A percentile compares a stretch with the other conserved stretches of the same genome.
Conservation (phyloP, 2,797 vertebrate genomes). For the Tamandua tetradactyla region DNA sequence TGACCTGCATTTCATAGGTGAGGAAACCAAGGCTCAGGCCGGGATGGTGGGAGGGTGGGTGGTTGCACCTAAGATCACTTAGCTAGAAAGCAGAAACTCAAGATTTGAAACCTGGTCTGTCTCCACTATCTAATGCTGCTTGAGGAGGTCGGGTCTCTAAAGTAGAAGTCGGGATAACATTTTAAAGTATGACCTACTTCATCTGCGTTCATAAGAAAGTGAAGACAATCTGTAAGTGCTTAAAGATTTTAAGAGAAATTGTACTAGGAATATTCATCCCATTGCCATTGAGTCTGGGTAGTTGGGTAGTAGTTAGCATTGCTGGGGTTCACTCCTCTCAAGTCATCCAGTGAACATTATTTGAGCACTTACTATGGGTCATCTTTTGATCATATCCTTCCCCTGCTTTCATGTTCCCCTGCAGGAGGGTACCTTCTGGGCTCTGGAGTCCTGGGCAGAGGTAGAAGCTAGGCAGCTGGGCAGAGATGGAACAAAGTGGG, state of each 20-base stretch:
- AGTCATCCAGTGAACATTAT: conserved; percentile 46
- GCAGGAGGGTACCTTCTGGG: conserved; percentile 4
- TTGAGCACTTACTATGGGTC: conserved; percentile 59
- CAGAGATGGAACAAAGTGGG: background rate
- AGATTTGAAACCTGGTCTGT: background rate
- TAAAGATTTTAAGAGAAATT: background rate
- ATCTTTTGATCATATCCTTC: conserved; percentile 6
- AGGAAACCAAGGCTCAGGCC: conserved; percentile 11
- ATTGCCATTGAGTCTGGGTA: background rate
- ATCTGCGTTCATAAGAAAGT: conserved; percentile 8
- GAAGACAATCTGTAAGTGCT: background rate
- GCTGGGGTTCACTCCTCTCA: background rate
- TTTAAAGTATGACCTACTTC: background rate
- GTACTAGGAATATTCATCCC: background rate
- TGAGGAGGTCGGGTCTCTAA: conserved; percentile 29
- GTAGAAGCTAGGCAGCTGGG: background rate
- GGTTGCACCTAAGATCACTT: background rate
- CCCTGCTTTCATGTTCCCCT: background rate
- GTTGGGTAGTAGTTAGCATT: background rate
- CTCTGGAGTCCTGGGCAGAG: background rate
- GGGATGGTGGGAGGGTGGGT: too few species aligned
- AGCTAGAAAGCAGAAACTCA: conserved; percentile 23
- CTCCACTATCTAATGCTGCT: background rate
- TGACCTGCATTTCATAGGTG: background rate
- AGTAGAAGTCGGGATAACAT: background rate